A percentile compares a stretch with the other conserved stretches of the same genome.
Conservation (phyloP, 2,888 invertebrate species). For the Melanargia galathea region DNA sequence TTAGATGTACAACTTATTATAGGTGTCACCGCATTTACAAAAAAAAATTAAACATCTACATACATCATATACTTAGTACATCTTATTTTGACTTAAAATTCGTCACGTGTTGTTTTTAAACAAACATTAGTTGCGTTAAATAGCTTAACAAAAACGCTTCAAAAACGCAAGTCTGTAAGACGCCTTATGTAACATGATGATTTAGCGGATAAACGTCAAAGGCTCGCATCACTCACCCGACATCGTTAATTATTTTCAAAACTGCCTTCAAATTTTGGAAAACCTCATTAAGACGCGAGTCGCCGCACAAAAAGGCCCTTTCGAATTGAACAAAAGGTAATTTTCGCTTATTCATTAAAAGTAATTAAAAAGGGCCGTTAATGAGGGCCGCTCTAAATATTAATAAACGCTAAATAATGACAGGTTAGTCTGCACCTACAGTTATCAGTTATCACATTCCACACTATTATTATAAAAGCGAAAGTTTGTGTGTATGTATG, state of each 20-base stretch:
- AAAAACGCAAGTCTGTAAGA: not conserved
- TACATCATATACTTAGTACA: too few species aligned
- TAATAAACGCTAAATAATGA: conserved; percentile 60
- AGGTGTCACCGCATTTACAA: too few species aligned
- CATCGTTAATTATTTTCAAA: conserved; percentile 76
- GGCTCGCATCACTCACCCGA: conserved; percentile 51
- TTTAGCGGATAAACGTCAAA: conserved; percentile 35
- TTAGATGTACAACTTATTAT: too few species aligned
- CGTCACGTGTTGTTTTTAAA: too few species aligned
- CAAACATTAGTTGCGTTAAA: too few species aligned
- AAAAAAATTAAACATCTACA: too few species aligned
- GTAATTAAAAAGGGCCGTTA: conserved; percentile 72
- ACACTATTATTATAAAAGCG: too few species aligned
- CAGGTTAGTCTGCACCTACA: conserved; percentile 45
- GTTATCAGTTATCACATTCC: too few species aligned
- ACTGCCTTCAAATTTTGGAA: conserved; percentile 74
- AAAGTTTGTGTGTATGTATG: too few species aligned
- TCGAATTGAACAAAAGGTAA: conserved; percentile 75
- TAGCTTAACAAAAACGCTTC: not conserved
- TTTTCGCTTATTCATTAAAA: conserved; percentile 80
- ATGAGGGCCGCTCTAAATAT: conserved; percentile 63
- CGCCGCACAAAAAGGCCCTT: conserved; percentile 67
- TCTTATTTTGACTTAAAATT: too few species aligned
- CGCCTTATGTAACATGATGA: conserved; percentile 22
- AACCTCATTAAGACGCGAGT: conserved; percentile 76